Percentiles rank a stretch among this genome's conserved stretches.
These are phyloP conservation scores for Proteles cristata DNA, from an alignment of 2,113 vertebrate species.

Conservation along the genomic window DNA sequence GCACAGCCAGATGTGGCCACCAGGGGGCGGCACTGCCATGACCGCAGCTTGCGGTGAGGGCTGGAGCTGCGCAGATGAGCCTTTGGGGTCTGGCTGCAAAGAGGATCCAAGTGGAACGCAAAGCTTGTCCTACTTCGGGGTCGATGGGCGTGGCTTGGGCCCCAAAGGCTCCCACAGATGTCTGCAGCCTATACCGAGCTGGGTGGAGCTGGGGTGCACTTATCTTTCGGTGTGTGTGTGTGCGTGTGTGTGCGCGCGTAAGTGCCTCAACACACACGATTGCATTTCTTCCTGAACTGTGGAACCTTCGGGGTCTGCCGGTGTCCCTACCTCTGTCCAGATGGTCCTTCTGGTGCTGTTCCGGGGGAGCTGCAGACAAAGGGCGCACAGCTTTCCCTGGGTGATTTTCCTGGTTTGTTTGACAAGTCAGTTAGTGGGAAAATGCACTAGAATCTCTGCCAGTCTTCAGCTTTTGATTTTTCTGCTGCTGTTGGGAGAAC, in stretches of 20 bases:
- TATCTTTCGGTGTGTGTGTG: neutral
- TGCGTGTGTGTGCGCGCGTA: neutral
- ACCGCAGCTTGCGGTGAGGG: fast-evolving
- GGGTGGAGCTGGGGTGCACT: neutral
- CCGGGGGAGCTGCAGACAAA: fast-evolving
- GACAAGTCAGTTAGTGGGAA: neutral
- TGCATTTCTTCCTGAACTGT: neutral
- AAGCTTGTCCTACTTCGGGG: neutral
- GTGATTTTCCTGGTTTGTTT: neutral
- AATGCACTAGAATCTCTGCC: neutral
- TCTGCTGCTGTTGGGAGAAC: neutral
- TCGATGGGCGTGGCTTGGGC: neutral
- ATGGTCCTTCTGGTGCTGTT: neutral
- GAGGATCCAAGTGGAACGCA: neutral
- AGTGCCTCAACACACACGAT: neutral
- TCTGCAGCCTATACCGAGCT: neutral
- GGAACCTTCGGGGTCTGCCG: neutral
- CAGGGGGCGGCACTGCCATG: neutral
- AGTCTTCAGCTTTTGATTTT: neutral
- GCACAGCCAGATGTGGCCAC: neutral
- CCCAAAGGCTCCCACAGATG: neutral
- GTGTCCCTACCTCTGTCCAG: neutral
- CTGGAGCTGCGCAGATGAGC: neutral
- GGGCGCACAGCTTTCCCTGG: neutral
- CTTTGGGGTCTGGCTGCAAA: neutral